phyloP scores from a whole-genome alignment of 1,140 invertebrate genomes.

The Lasioglossum baleicum region DNA sequence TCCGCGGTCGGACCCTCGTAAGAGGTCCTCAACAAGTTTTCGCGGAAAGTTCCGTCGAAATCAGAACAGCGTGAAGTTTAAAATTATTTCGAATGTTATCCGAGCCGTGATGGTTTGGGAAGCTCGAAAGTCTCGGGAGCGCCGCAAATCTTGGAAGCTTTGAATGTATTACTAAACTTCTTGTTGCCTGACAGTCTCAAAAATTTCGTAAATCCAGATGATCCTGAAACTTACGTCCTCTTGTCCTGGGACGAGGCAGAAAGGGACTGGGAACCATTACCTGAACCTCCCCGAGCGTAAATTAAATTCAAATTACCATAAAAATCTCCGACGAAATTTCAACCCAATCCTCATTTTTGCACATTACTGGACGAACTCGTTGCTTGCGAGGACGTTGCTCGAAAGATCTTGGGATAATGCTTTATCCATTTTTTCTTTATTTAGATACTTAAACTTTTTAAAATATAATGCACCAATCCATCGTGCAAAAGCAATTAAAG shows the following conservation, averaged over 20 bases:
- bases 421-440: too few relatives aligned
- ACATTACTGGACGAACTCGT: too few relatives aligned
- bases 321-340: too few relatives aligned
- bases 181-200: conserved; percentile 26
- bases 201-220: conserved; percentile 26
- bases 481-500: too few relatives aligned
- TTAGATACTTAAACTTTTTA: too few relatives aligned
- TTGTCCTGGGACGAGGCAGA: background rate
- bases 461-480: too few relatives aligned
- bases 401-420: too few relatives aligned
- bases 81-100: conserved; percentile 51
- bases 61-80: conserved; percentile 39
- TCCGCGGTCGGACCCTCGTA: conserved; percentile 19
- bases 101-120: conserved; percentile 34
- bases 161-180: conserved; percentile 39
- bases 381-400: too few relatives aligned
- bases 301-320: too few relatives aligned
- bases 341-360: too few relatives aligned
- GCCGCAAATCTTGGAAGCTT: conserved; percentile 41
- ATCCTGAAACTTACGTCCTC: conserved; percentile 18
- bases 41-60: conserved; percentile 21
- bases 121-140: conserved; percentile 41
- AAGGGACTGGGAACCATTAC: background rate
- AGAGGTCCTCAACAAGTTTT: conserved; percentile 35
- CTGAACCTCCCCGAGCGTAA: too few relatives aligned